Base-by-base conservation (phyloP, 2,888 invertebrate species). In the Coenonympha glycerion region DNA sequence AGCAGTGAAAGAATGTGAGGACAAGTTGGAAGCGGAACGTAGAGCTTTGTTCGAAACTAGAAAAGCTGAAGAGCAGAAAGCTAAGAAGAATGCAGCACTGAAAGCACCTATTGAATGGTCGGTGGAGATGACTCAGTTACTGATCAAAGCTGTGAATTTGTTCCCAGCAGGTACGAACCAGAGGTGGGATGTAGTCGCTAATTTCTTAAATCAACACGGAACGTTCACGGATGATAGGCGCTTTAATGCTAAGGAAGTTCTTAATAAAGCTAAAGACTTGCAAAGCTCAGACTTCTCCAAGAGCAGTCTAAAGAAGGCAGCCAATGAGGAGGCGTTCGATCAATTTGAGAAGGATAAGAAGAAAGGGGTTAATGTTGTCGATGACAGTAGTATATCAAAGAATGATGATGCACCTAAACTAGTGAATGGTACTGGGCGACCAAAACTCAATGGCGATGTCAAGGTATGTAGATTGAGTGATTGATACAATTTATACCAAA, bases 71-170 rank as follows among this genome's bases (percentile, higher is more conserved):
- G 79, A 81, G 47, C 76, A 76, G 4, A 81, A 78, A 59, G 69
- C 70, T 13, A 89, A 88, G 61, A 88, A 87, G 56, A 79, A 78
- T 6, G 62, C 73, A 3, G 78, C 78, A 3, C 64, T 87, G 9
- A 88, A 85, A 62, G 76, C 82, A 2, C 85, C 89, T 0, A 87
- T 90, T 8, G 90, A 89, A 50, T 99, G 99, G 99, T 90, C 90
- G 9, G 91, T 91, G 44, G 94, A 94, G 53, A 95, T 97, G 74
- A 89, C 96, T 15, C 95, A 96, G 69, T 85, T 96, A 37, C 89
- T 99, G 2, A 97, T 99, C 46, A 99, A 99, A 80, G 98, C 97
- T 15, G 98, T 99, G 0, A 99, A 99, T 81, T 80, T 99, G 3
- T 99, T 98, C 76, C 99, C 99, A 0, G 98, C 98, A 4, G 99